These are phyloP conservation scores for Cyanoliseus patagonus DNA, from an alignment of 2,113 vertebrate species.

Conservation along the genomic window DNA sequence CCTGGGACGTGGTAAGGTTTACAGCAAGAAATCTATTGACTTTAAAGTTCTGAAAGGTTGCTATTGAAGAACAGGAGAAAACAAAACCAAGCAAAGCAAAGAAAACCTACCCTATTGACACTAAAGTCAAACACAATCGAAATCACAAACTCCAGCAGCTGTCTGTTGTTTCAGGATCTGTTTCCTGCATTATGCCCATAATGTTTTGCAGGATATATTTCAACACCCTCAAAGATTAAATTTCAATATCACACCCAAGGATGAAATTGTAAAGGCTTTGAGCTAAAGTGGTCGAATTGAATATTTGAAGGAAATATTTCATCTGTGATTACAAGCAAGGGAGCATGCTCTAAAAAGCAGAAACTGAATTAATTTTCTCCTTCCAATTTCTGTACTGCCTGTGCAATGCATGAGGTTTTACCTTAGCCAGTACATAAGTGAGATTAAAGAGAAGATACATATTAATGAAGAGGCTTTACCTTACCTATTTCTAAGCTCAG, in stretches of 20 bases:
- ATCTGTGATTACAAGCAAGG: neutral
- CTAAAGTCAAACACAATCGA: neutral
- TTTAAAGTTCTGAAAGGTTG: neutral
- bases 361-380: conserved; percentile 4
- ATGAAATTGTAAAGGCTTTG: conserved; percentile 9
- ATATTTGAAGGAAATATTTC: neutral
- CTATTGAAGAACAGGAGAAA: neutral
- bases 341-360: neutral
- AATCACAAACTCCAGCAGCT: neutral
- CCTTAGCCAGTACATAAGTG: neutral
- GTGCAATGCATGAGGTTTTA: neutral
- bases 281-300: neutral
- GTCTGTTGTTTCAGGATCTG: neutral
- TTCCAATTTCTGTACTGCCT: neutral
- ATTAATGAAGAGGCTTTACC: neutral
- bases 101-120: neutral
- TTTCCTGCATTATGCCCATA: neutral
- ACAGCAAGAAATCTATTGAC: neutral
- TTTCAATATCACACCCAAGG: neutral
- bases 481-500: neutral
- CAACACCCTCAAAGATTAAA: conserved; percentile 4
- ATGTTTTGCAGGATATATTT: neutral
- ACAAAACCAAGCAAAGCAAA: neutral
- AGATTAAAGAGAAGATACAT: neutral
- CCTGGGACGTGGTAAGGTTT: neutral